Evolutionary conservation across 2,113 vertebrate genomes (phyloP), one percentile per base, ranked within the genome.

Genomic region (Tachysurus vachellii): DNA sequence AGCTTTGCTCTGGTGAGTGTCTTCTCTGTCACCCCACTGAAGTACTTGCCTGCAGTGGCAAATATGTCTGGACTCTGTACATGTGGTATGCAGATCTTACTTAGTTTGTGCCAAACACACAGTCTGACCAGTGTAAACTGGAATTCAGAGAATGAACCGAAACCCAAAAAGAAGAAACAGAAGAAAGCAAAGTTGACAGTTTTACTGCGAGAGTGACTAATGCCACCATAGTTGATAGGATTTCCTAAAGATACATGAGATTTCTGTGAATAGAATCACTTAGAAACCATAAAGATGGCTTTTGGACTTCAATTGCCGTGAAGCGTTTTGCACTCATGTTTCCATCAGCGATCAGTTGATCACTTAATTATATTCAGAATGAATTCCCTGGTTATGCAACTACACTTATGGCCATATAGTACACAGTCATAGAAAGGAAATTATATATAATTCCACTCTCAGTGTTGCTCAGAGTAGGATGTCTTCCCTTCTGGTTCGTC

Each of bases 41-140:
- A 21, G 53, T 57, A 42, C 57, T 80, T 86, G 80, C 79, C 88
- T 83, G 57, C 44, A 64, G 71, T 79, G 86, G 50, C 47, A 6
- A 36, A 36, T 44, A 77, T 81, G 59, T 66, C 80, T 79, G 50
- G 71, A 83, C 82, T 80, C 66, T 80, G 62, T 53, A 83, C 59
- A 59, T 11, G 68, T 87, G 44, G 66, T 71, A 86, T 36, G 64
- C 53, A 70, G 59, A 88, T 53, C 54, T 61, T n/a, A 82, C 66
- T 56, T n/a, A 53, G 47, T 61, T 31, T 53, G 79, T 54, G n/a
- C 57, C 80, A 61, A 79, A 28, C 66, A 26, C 57, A 75, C 56
- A 53, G 76, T 88, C 73, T 88, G 86, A 87, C 86, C 86, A 79
- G 83, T 73, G 71, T 70, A 80, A 83, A 59, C 79, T 68, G 82